A percentile compares a stretch with the other conserved stretches of the same genome.
Conservation (phyloP, 2,888 invertebrate genomes). For the Polymixis flavicincta region DNA sequence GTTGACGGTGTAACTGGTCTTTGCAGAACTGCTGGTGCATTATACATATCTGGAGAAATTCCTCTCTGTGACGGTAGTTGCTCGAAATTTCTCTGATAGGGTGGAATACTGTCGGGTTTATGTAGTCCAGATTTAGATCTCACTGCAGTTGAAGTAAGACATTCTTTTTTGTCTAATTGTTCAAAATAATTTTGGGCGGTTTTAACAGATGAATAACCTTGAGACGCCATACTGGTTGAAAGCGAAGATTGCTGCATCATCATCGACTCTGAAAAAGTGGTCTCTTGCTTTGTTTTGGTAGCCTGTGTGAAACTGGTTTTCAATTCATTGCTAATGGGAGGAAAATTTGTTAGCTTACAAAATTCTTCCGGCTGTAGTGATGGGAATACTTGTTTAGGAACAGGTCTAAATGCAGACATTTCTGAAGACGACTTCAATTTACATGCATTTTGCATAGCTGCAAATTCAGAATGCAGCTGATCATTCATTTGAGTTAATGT, state of each 20-base stretch:
- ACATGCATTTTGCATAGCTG: slow-evolving; percentile 83
- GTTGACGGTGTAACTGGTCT: slow-evolving; percentile 84
- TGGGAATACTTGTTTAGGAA: slow-evolving; percentile 85
- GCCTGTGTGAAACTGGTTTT: slow-evolving; percentile 80
- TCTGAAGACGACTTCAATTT: slow-evolving; percentile 84
- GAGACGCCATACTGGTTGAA: slow-evolving; percentile 74
- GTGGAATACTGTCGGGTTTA: slow-evolving; percentile 91
- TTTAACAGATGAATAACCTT: slow-evolving; percentile 83
- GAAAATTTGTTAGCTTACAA: slow-evolving; percentile 78
- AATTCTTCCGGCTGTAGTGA: slow-evolving; percentile 82
- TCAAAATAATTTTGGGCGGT: slow-evolving; percentile 85
- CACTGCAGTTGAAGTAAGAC: slow-evolving; percentile 78
- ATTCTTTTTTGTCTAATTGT: slow-evolving; percentile 84
- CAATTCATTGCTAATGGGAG: slow-evolving; percentile 82
- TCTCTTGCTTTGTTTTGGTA: slow-evolving; percentile 76
- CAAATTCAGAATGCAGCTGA: slow-evolving; percentile 77
- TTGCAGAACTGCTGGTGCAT: slow-evolving; percentile 84
- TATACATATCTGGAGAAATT: slow-evolving; percentile 89
- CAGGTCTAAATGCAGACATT: slow-evolving; percentile 87
- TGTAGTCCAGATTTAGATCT: slow-evolving; percentile 90
- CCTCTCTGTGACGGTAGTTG: slow-evolving; percentile 90
- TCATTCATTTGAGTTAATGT: slow-evolving; percentile 76
- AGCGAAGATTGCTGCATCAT: slow-evolving; percentile 76
- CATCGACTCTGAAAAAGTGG: slow-evolving; percentile 77
- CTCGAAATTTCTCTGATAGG: slow-evolving; percentile 92